Conservation (phyloP, 92 coral and sea anemone species). For the Epizoanthus stellaris region DNA sequence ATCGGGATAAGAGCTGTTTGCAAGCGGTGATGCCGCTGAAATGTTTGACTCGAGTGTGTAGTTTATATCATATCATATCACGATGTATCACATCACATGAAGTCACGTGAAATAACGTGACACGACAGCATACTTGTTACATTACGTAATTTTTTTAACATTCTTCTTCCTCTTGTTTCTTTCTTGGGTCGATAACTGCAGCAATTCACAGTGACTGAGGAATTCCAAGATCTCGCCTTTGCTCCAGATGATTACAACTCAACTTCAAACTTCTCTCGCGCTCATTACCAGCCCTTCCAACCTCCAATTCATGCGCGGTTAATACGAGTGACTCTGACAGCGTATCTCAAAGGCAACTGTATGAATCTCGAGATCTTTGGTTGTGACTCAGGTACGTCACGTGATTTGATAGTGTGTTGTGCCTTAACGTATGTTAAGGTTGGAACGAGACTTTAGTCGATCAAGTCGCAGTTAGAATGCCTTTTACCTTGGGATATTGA, state of each 20-base stretch:
- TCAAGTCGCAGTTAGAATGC: no score
- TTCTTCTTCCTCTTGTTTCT: neutral
- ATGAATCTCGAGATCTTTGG: conserved; percentile 68
- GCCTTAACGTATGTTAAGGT: no score
- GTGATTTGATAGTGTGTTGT: neutral
- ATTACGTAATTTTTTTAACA: no score
- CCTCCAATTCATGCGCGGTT: conserved; percentile 79
- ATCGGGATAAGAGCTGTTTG: no score
- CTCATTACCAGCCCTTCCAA: conserved; percentile 79
- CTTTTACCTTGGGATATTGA: no score
- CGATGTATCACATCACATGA: no score
- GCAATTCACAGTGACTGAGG: conserved; percentile 38
- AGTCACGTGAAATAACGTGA: no score
- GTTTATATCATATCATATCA: no score
- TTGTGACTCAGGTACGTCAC: conserved; percentile 74
- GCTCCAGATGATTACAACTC: conserved; percentile 33
- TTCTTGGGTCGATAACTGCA: neutral
- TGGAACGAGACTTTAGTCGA: no score
- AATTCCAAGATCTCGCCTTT: conserved; percentile 36
- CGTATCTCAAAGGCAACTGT: conserved; percentile 51
- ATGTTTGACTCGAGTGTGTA: no score
- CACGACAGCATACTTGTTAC: no score
- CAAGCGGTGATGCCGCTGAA: no score
- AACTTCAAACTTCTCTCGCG: conserved; percentile 50
- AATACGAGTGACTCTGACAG: conserved; percentile 68